These are phyloP conservation scores for Emys orbicularis DNA, from an alignment of 2,797 vertebrate species.

Conservation along the genomic window DNA sequence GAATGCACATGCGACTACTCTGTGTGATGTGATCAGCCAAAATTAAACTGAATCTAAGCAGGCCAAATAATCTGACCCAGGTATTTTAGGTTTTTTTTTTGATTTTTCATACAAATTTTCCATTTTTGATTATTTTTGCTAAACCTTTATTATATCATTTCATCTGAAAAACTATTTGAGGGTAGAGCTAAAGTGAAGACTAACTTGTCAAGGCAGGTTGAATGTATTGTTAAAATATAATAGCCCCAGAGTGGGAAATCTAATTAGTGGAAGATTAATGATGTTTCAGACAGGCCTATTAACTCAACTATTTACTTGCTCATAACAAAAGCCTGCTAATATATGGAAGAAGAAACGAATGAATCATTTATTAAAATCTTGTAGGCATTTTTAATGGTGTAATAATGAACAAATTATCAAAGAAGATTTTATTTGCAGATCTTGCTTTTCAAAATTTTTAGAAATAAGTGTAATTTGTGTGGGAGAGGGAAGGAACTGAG, in stretches of 20 bases:
- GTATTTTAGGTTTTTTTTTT: background rate
- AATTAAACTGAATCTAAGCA: background rate
- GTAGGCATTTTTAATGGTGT: background rate
- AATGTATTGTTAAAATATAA: conserved; percentile 36
- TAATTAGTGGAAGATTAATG: conserved; percentile 64
- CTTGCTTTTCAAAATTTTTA: background rate
- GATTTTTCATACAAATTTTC: background rate
- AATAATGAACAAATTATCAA: background rate
- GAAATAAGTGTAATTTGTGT: background rate
- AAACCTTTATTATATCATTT: background rate
- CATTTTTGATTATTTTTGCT: background rate
- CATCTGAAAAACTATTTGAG: background rate
- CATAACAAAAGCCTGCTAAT: conserved; percentile 33
- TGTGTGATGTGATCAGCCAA: background rate
- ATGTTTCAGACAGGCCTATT: conserved; percentile 48
- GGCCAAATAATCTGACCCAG: background rate
- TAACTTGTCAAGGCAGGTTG: conserved; percentile 9
- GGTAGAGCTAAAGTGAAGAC: conserved; percentile 1
- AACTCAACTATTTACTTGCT: background rate
- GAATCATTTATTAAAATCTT: background rate
- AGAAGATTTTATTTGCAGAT: background rate
- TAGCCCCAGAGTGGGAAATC: conserved; percentile 42
- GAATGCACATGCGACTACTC: background rate
- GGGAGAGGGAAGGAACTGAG: background rate
- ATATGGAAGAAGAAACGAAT: conserved; percentile 35